Base-by-base conservation (phyloP, 2,797 vertebrate genomes). In the Gallinago nigripennis region DNA sequence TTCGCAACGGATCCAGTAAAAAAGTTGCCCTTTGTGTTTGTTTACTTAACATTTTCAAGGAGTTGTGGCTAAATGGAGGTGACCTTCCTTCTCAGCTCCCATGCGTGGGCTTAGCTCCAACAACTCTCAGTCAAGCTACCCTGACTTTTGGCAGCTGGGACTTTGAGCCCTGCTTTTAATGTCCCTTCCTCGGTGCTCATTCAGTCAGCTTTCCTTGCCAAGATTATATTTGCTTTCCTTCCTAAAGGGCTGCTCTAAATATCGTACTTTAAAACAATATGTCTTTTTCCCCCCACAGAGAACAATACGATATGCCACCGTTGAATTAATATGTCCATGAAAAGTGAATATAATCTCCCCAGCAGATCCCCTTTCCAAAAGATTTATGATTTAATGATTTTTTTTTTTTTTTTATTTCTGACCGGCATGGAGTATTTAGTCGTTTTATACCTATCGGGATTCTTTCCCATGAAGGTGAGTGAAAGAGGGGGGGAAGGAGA, bases 161-260 rank as follows among this genome's bases (percentile, higher is more conserved):
- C 91, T 48, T 54, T 54, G 85, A 77, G 82, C 61, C 50, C 46
- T 86, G 85, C 17, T 13, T 95, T 94, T 97, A 76, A 94, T 53
- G 94, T 91, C 94, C 91, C 48, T 94, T 79, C 39, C 60, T 94
- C 33, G 0, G 37, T 56, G 77, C 77, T 95, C 69, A 6, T 35
- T 65, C 48, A 43, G 61, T 86, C 4, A 0, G 7, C 39, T 83
- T 88, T 70, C 85, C 85, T 86, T 92, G 91, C 95, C 95, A 94
- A 91, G 77, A 13, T 75, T 88, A 51, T 92, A 84, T 94, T 96
- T 96, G 80, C 87, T 95, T 94, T 96, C 82, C 91, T 94, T 96
- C 92, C 92, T 96, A 77, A 88, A 95, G 94, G 91, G 88, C 75
- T 60, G 75, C 61, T 95, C 81, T 77, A 82, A 91, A 83, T 85